Percentiles rank a stretch among this genome's conserved stretches.
These are phyloP conservation scores for Indri indri DNA, from an alignment of 2,113 vertebrate species.

Conservation along the genomic window DNA sequence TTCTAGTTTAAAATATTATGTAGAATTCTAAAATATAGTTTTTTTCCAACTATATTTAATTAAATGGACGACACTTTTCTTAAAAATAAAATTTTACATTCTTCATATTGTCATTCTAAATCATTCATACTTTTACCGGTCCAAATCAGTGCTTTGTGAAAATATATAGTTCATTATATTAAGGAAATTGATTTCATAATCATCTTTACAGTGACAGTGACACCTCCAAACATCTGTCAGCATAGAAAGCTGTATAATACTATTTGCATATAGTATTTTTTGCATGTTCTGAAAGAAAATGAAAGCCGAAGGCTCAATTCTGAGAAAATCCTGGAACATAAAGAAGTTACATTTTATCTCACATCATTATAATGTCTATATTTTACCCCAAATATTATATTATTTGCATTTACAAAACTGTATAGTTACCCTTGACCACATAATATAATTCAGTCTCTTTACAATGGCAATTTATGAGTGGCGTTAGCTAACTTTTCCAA, in stretches of 20 bases:
- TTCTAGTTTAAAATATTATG: constrained; percentile 45
- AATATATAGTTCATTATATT: background rate
- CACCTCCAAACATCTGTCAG: background rate
- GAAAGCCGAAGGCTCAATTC: background rate
- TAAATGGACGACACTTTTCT: constrained; percentile 40
- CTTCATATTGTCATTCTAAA: background rate
- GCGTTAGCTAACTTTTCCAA: background rate
- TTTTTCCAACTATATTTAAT: constrained; percentile 56
- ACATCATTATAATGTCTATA: background rate
- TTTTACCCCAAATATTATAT: background rate
- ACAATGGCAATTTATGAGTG: background rate
- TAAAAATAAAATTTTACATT: background rate
- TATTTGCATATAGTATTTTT: background rate
- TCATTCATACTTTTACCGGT: background rate
- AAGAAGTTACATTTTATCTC: background rate
- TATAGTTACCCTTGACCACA: background rate
- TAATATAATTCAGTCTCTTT: background rate
- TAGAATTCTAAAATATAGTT: constrained; percentile 57
- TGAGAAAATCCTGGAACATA: background rate
- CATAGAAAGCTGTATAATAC: background rate
- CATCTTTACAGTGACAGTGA: background rate
- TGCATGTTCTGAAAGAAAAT: background rate
- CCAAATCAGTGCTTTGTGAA: background rate
- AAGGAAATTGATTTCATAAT: background rate
- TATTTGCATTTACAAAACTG: background rate